Base-by-base conservation (phyloP, 35 echinoderm and acorn worm genomes). In the Heliocidaris tuberculata region DNA sequence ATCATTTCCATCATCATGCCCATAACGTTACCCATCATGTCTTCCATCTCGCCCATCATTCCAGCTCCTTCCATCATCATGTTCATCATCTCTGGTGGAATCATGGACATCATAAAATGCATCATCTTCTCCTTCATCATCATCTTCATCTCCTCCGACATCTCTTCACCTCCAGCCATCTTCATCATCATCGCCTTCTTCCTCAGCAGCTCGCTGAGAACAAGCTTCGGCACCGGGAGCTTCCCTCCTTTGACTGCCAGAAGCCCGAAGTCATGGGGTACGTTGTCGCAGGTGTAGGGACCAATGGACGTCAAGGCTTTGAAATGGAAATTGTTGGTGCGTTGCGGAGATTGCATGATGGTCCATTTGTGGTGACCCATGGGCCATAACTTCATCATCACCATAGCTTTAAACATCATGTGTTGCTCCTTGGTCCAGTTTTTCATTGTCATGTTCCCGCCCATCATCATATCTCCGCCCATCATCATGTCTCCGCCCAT, bases 221-320 rank as follows among this genome's bases (percentile, higher is more conserved):
- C 21, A 49, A 93, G 29, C 48, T 10, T n/a, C 0, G 50, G 50
- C 11, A 48, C n/a, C 11, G 91, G 91, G 5, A 93, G 91, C 13
- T 48, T 50, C 12, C 91, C 91, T n/a, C 91, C 91, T 30, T 48
- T 49, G 29, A 27, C 91, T 5, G 48, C 47, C 48, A 93, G 29
- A 5, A 93, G 91, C 50, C 91, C 91, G 50, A 93, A 93, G 91
- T 93, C 47, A 47, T 16, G 27, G 91, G 31, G 48, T 3, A 93
- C 48, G 91, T 93, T 93, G 48, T 93, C 50, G 49, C 91, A 93
- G 50, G n/a, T 93, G 50, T 50, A 93, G n/a, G 91, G 91, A 48
- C 91, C 91, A 21, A 0, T 93, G 16, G 91, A 93, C 1, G 31
- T 27, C 91, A 93, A 59, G 50, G 48, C 91, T 13, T 48, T 47